Evolutionary conservation across 2,113 vertebrate genomes (phyloP), one percentile per base, ranked within the genome.

Genomic region (Phyllopteryx taeniolatus): DNA sequence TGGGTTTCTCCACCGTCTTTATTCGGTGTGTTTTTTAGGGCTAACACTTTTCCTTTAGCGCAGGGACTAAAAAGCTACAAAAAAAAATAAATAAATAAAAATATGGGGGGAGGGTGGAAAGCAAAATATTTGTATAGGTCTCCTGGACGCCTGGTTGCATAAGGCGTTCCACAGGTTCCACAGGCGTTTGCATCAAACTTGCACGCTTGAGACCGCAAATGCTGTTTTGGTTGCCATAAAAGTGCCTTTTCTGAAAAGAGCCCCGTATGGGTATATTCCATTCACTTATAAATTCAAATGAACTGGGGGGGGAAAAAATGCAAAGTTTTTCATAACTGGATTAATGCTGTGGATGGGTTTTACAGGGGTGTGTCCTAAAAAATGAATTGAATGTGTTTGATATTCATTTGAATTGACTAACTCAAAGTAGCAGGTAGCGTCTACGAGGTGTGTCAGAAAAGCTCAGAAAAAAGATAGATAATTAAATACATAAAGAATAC

Each of bases 71-170:
- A 93, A 91, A 88, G 92, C 93, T 95, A 93, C 93, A 94, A 94
- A 94, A 94, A 27, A 11, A 10, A 3, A 13, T 10, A 39, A 39
- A 39, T 1, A 39, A 39, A 5, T 1, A 39, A 5, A 39, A 39
- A 5, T 39, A 10, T 27, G n/a, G 8, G 27, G 56, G 56, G 10
- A 7, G 92, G 93, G 93, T 96, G 94, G 96, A 96, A 97, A 98
- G 93, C 92, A 89, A 96, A 98, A 98, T 98, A 97, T 98, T 98
- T 95, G 93, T 90, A 94, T 94, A 95, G 95, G 95, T 94, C 93
- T 94, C 93, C 93, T 94, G 94, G 93, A 94, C 92, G 94, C 95
- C 93, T 89, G 94, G 95, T 96, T 96, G 94, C 93, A 95, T 95
- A 96, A 96, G 2, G n/a, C n/a, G n/a, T n/a, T n/a, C n/a, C n/a